Evolutionary conservation across 1,140 invertebrate genomes (phyloP), one percentile per base, ranked within the genome.

Genomic region (Drosophila suzukii): DNA sequence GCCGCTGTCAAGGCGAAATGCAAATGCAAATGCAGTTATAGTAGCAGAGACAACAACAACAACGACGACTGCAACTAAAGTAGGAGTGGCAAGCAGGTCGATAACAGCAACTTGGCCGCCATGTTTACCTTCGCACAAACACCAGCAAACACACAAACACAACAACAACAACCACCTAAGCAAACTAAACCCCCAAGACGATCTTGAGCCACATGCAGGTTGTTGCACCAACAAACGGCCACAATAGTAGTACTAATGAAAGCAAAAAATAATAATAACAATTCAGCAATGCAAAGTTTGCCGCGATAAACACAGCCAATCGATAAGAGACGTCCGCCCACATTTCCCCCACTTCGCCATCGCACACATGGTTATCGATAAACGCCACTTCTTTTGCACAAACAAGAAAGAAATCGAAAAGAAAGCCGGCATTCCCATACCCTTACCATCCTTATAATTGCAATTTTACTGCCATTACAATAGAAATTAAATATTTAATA

Each of bases 161-260:
- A 4, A 46, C 54, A 44, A n/a, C 30, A 10, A 60, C 44, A 49
- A 36, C 57, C 41, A 55, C 15, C 20, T 12, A 46, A 24, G 8
- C 8, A 38, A 53, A 57, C 27, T 27, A 1, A 27, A 5, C 27
- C 27, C 41, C 56, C 68, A 51, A 51, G 54, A 76, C 89, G 88
- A 91, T 91, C 88, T 91, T 91, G 88, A 85, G 84, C 83, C 78
- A 91, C 56, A 89, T 91, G 83, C 89, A 91, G 89, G 88, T 91
- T 91, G 88, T 91, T 91, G 89, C 83, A 91, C 88, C 72, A 77
- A 61, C 59, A 50, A 41, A 51, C 65, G 63, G 39, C 39, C 63
- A 39, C 39, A 57, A 36, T 6, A 44, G 43, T 17, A 20, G 10
- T 20, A 17, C 15, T 13, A 43, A 54, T 41, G 20, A 27, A 38